Evolutionary conservation across 2,888 invertebrate species (phyloP), one percentile per base, ranked within the genome.

Genomic region (Calameuta pallipes): DNA sequence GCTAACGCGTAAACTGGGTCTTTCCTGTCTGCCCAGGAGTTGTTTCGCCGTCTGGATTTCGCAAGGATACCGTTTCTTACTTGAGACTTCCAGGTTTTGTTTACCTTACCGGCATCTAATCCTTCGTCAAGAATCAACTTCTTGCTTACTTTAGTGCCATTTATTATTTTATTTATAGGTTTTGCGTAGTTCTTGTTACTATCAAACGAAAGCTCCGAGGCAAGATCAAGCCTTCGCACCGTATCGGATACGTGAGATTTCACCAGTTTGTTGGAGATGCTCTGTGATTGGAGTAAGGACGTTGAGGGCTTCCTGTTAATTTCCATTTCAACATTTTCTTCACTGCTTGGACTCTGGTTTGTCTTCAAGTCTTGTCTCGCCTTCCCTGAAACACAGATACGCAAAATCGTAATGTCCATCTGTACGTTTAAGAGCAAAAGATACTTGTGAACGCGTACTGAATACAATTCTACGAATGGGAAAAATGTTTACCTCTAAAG

Each of bases 161-260:
- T 91, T 15, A 90, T 75, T 36, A 86, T 82, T 78, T 85, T 87
- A 77, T 83, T 87, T 31, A 85, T 78, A 56, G 82, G 85, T 73
- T 89, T 90, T 0, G 90, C 83, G 75, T 89, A 90, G 78, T 90
- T 91, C 75, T 91, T 90, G 73, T 91, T 90, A 31, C 82, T 86
- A 68, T 91, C 90, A 35, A 86, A 89, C 1, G 87, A 81, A 9
- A 85, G 13, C 12, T 89, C 88, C 1, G 85, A 78, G 4, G 84
- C 81, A 35, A 84, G 82, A 56, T 89, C 86, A 11, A 86, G 79
- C 75, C 86, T 84, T 4, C 83, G 82, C 6, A 82, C 82, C 0
- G 80, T 85, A n/a, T 86, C 84, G 0, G 80, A 83, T n/a, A 76
- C 77, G n/a, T 85, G 84, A 34, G 77, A 78, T 71, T 88, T 88